Evolutionary conservation across 1,140 invertebrate species (phyloP).

Genomic region (Leptinotarsa defecta): DNA sequence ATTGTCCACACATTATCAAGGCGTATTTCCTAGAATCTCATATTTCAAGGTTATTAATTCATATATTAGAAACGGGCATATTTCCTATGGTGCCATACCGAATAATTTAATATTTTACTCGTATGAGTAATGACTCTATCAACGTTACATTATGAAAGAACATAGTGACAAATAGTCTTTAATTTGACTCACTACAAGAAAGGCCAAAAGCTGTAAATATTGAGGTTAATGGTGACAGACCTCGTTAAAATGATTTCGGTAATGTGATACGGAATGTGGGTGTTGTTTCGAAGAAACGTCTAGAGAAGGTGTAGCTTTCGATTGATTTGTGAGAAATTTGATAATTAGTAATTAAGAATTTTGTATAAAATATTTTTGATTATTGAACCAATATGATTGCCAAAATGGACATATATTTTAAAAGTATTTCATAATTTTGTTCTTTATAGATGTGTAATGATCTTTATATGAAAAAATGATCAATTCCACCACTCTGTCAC

Average conservation of each 20-base stretch:
- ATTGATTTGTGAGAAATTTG: no score
- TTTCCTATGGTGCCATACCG: not conserved
- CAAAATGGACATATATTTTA: no score
- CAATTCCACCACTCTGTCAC: no score
- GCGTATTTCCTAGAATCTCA: not conserved
- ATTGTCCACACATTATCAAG: no score
- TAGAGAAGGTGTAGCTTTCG: no score
- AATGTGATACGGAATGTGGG: slow-evolving; percentile 2
- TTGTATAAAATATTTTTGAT: no score
- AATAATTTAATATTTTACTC: not conserved
- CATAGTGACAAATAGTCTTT: not conserved
- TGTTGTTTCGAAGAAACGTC: not conserved
- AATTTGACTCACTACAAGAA: not conserved
- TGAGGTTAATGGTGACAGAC: not conserved
- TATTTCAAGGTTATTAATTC: not conserved
- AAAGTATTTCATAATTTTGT: no score
- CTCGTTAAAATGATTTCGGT: slow-evolving; percentile 3
- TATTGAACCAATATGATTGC: no score
- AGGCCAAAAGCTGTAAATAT: not conserved
- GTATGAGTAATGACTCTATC: slow-evolving; percentile 1
- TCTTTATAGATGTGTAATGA: no score
- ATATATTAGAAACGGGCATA: not conserved
- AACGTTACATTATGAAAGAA: not conserved
- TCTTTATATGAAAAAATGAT: no score
- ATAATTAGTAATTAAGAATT: no score